Percentiles rank a stretch among this genome's conserved stretches.
phyloP scores from a whole-genome alignment of 1,140 invertebrate species.

The Aphaenogaster rudis region DNA sequence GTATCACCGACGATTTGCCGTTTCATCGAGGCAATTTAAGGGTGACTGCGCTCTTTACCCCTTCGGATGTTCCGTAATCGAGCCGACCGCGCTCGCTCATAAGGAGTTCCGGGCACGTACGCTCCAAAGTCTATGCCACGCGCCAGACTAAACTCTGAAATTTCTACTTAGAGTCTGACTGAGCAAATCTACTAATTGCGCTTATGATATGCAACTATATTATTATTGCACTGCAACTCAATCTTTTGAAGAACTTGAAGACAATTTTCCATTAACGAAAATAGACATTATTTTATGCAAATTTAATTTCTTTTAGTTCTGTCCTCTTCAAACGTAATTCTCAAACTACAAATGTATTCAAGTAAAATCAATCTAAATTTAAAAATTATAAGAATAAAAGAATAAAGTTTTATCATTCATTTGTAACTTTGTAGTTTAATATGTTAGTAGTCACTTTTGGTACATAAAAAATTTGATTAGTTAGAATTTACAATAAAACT shows the following conservation, averaged over 20 bases:
- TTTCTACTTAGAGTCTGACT: constrained; percentile 32
- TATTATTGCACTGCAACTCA: background rate
- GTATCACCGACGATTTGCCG: constrained; percentile 72
- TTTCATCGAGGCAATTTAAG: constrained; percentile 76
- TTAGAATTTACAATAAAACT: background rate
- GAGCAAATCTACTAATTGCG: constrained; percentile 42
- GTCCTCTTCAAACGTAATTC: background rate
- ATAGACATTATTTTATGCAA: background rate
- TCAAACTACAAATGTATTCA: constrained; percentile 6
- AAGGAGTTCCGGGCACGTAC: constrained; percentile 71
- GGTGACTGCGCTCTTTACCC: constrained; percentile 50
- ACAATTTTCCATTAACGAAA: background rate
- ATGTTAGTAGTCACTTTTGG: background rate
- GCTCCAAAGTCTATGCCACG: constrained; percentile 33
- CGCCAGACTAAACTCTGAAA: constrained; percentile 57
- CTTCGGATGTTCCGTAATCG: constrained; percentile 66
- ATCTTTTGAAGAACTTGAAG: background rate
- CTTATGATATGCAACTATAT: constrained; percentile 15
- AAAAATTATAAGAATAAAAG: background rate
- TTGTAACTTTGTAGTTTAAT: background rate
- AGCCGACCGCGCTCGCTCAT: constrained; percentile 61
- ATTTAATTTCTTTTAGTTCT: background rate
- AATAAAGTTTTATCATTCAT: background rate
- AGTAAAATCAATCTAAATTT: background rate
- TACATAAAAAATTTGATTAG: background rate